Evolutionary conservation across 1,140 invertebrate genomes (phyloP).

Genomic region (Drosophila aff.): DNA sequence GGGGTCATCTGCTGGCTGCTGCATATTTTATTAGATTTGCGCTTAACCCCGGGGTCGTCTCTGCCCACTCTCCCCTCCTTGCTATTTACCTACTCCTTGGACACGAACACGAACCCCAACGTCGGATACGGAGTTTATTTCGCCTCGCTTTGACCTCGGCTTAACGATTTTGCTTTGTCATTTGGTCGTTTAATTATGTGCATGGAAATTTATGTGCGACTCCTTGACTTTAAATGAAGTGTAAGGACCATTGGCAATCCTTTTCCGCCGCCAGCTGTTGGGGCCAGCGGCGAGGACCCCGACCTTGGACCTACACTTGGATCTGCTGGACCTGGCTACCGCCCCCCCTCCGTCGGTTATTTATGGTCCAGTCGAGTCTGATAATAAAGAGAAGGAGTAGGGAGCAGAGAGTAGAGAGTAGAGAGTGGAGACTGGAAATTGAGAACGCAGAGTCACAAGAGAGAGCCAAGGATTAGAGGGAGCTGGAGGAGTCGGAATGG

Average conservation of each 20-base stretch:
- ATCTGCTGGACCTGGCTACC: slow-evolving; percentile 26
- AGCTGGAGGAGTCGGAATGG: slow-evolving; percentile 3
- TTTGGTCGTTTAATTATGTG: slow-evolving; percentile 81
- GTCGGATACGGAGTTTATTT: neutral
- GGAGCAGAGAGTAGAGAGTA: neutral
- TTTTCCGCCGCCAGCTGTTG: slow-evolving; percentile 75
- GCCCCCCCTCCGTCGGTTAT: slow-evolving; percentile 28
- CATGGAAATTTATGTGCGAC: slow-evolving; percentile 83
- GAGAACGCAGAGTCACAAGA: neutral
- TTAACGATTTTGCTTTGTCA: slow-evolving; percentile 82
- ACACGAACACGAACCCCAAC: neutral
- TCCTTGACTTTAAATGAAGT: slow-evolving; percentile 83
- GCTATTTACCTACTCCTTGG: too few species aligned
- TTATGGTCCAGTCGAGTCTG: slow-evolving; percentile 70
- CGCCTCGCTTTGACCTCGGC: slow-evolving; percentile 65
- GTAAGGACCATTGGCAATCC: slow-evolving; percentile 74
- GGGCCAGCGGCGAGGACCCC: slow-evolving; percentile 8
- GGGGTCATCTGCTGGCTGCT: slow-evolving; percentile 52
- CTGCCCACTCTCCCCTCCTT: neutral
- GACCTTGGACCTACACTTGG: slow-evolving; percentile 34
- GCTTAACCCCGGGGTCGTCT: slow-evolving; percentile 17
- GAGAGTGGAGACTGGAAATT: neutral
- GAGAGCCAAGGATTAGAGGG: neutral
- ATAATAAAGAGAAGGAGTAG: slow-evolving; percentile 53
- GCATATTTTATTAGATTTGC: slow-evolving; percentile 78